Evolutionary conservation across 2,888 invertebrate species (phyloP), one percentile per base, ranked within the genome.

Genomic region (Pycnomerus fuliginosus): DNA sequence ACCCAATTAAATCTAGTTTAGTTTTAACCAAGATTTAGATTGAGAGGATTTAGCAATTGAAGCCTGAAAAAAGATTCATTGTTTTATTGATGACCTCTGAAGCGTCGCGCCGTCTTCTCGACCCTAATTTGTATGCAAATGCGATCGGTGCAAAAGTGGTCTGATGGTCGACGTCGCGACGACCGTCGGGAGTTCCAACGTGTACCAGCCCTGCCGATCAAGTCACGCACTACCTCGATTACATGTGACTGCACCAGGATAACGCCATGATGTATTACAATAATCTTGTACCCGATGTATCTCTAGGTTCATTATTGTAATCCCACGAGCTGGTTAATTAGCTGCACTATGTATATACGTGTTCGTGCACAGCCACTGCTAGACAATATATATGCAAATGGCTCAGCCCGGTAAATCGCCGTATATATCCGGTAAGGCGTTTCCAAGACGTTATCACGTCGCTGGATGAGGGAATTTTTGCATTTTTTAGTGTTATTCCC

Each of bases 301-400:
- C 44, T 44, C 29, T 23, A n/a, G 33, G 34, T 34, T 39, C 44
- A 38, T 44, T 44, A 44, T 44, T n/a, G n/a, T n/a, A 34, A 17
- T 30, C 30, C 24, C 44, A 17, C 44, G 34, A 34, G 37, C 34
- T 34, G 34, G 44, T 44, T 44, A 44, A 44, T 44, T 44, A 44
- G 44, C 33, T 44, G 44, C 38, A 39, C 38, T 38, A 13, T 34
- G 33, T 33, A 34, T 24, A 32, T 34, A 41, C 34, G 44, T 33
- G 44, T 32, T 40, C 40, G 33, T 40, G 40, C 40, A 40, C 32
- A n/a, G n/a, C n/a, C n/a, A 24, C 32, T 31, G 22, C 29, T 22
- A 23, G 30, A 8, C 10, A 27, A 40, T 40, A 33, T 40, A 32
- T 40, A 40, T 40, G 40, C 32, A 40, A 40, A 40, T 40, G 29